Conservation (phyloP, 2,113 vertebrate genomes). For the Pelobates fuscus region DNA sequence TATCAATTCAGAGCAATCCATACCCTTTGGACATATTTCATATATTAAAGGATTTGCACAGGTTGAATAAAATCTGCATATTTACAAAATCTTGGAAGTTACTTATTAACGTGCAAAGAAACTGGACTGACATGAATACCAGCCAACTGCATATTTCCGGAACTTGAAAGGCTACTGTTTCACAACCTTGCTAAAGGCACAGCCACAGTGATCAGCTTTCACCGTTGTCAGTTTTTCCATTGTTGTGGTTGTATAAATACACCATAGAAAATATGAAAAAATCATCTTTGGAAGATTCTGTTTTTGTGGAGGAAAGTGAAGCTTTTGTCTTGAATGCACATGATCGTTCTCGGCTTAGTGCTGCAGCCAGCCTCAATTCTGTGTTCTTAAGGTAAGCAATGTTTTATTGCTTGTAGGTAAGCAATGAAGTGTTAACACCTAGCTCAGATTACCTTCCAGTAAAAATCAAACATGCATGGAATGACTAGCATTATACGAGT, state of each 20-base stretch:
- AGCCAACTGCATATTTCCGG: constrained; percentile 55
- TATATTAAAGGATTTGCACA: constrained; percentile 13
- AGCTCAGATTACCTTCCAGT: background rate
- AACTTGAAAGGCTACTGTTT: constrained; percentile 41
- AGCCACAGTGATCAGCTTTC: background rate
- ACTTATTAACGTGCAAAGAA: constrained; percentile 69
- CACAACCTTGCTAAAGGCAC: constrained; percentile 13
- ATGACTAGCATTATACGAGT: no score
- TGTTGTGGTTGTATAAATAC: constrained; percentile 2
- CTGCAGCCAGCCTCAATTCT: constrained; percentile 54
- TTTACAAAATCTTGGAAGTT: constrained; percentile 51
- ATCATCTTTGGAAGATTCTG: constrained; percentile 43
- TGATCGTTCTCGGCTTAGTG: constrained; percentile 32
- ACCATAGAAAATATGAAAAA: constrained; percentile 56
- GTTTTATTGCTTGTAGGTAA: constrained; percentile 1
- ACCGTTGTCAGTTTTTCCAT: constrained; percentile 5
- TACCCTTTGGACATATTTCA: constrained; percentile 2
- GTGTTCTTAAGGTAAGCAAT: constrained; percentile 67
- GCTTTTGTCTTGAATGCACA: constrained; percentile 37
- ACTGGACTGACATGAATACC: constrained; percentile 50
- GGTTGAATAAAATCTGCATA: constrained; percentile 31
- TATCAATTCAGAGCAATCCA: background rate
- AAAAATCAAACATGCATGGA: background rate
- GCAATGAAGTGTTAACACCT: background rate
- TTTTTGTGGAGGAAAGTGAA: constrained; percentile 53